phyloP scores from a whole-genome alignment of 2,888 invertebrate genomes.

The Iselma pallidipennis region DNA sequence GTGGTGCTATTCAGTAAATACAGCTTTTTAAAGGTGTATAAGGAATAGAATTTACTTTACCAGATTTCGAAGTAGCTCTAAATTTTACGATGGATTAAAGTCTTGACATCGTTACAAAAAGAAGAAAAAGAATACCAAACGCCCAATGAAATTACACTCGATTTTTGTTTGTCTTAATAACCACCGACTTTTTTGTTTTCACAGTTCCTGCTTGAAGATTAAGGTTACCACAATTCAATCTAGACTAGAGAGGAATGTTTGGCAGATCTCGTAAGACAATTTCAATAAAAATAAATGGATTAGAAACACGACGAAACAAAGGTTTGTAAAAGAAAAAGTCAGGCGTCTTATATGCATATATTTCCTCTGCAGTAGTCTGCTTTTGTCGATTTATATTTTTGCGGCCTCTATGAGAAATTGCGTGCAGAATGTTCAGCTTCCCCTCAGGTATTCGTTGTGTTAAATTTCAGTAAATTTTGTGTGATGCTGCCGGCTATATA shows the following conservation, averaged over 20 bases:
- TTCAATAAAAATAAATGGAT: not conserved
- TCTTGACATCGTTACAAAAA: not conserved
- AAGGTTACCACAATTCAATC: not conserved
- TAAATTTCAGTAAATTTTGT: slow-evolving; percentile 24
- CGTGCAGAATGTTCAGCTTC: slow-evolving; percentile 13
- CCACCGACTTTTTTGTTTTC: not conserved
- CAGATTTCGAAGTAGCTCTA: not conserved
- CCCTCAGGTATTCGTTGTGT: slow-evolving; percentile 3
- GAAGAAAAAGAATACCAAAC: not conserved
- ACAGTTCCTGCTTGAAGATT: not conserved
- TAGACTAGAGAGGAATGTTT: no score
- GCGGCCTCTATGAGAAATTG: slow-evolving; percentile 12
- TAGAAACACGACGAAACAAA: not conserved
- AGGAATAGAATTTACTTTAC: no score
- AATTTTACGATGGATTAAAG: not conserved
- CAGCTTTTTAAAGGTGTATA: no score
- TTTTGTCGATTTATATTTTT: slow-evolving; percentile 1
- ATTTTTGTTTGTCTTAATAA: not conserved
- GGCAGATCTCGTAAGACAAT: not conserved
- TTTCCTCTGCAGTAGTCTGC: slow-evolving; percentile 1
- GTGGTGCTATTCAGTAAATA: no score
- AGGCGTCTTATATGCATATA: not conserved
- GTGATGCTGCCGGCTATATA: slow-evolving; percentile 17
- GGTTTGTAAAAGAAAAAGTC: not conserved
- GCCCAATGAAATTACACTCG: not conserved